Evolutionary conservation across 2,888 invertebrate species (phyloP), one percentile per base, ranked within the genome.

Genomic region (Malthinus flaveolus): DNA sequence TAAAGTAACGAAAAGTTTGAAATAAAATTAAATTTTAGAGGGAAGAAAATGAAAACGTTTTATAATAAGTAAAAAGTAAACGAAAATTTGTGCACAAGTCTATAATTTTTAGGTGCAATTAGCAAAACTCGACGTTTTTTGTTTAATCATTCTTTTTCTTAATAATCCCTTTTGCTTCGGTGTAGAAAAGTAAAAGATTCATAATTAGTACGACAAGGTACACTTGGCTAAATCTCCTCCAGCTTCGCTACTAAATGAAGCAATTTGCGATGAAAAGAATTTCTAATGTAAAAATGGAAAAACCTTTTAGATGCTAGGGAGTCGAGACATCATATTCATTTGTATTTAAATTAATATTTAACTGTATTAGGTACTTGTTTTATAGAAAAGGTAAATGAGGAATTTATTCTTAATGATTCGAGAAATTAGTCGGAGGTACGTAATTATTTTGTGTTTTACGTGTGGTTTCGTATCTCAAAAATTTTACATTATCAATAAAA

Each of bases 231-330:
- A 66, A 65, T 65, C 65, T 65, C 63, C 63, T 58, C 46, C 55
- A 64, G 64, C 63, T 63, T 63, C 49, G 62, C 60, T 64, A 67
- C 69, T 71, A 72, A 72, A 71, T 72, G 70, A 71, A 71, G 72
- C 71, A 72, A 72, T 72, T 72, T 72, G 66, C 68, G 71, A 70
- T 72, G 70, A 71, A 71, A 71, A 71, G 71, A 70, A 70, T 68
- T 68, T 63, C 67, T 66, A 70, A 71, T 63, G 69, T 70, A 64
- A 69, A 71, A 71, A 70, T 69, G 70, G 69, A 65, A 63, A 47
- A 57, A 46, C 57, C 42, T 48, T 59, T 42, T 42, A 5, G 15
- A 39, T 15, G 9, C 37, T 4, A n/a, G 5, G 15, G 3, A 15
- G 5, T 39, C n/a, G 15, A 13, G n/a, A 10, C 11, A 42, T 37